These are phyloP conservation scores for Heliornis fulica DNA, from an alignment of 2,113 vertebrate species.

Conservation along the genomic window DNA sequence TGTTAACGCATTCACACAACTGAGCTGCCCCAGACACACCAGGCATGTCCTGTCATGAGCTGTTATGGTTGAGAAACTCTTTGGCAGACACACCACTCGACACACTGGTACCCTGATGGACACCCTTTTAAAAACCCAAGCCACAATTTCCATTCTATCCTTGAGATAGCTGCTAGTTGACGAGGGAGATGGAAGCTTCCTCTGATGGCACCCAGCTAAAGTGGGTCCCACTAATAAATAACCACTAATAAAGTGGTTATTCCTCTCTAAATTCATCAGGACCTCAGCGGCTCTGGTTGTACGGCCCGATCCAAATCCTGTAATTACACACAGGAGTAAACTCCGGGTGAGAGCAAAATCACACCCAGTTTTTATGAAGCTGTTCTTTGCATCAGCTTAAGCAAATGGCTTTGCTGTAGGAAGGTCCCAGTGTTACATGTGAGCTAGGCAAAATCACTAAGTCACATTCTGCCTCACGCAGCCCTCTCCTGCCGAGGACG, in stretches of 20 bases:
- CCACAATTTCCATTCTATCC: not conserved
- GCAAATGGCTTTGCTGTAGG: not conserved
- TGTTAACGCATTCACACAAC: not conserved
- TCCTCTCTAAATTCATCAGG: not conserved
- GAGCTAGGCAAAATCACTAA: not conserved
- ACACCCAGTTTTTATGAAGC: not conserved
- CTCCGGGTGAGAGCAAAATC: not conserved
- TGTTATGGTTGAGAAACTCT: not conserved
- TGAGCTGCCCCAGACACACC: not conserved
- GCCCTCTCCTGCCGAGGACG: conserved; percentile 88
- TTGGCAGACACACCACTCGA: not conserved
- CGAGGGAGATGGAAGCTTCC: not conserved
- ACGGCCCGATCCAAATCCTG: not conserved
- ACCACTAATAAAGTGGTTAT: no score
- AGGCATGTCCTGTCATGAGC: not conserved
- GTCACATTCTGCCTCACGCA: conserved; percentile 48
- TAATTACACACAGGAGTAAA: not conserved
- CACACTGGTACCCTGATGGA: not conserved
- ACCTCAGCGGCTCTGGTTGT: not conserved
- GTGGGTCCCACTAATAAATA: no score
- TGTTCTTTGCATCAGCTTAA: not conserved
- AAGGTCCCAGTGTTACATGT: not conserved
- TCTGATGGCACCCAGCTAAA: not conserved
- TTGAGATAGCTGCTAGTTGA: not conserved
- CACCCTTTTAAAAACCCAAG: not conserved